A percentile compares a stretch with the other conserved stretches of the same genome.
Evolutionary conservation across 2,797 vertebrate genomes (phyloP).

Genomic region (Diglossa cyanea): DNA sequence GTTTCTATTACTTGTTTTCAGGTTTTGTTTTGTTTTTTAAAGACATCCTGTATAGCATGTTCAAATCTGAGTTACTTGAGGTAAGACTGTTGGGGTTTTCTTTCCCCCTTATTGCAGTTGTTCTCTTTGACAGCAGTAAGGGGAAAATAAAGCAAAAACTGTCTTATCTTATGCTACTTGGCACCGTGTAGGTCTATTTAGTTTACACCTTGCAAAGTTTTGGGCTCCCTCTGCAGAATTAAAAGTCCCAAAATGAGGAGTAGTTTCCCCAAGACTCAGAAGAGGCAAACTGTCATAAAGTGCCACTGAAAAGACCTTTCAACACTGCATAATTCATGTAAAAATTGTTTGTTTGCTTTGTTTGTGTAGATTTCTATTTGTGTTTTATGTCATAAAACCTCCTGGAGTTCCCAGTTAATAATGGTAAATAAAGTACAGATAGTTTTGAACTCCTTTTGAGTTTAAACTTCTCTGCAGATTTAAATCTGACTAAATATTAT

Average conservation of each 20-base stretch:
- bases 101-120: conserved; percentile 2
- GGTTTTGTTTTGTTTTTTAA: conserved; percentile 77
- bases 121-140: conserved; percentile 49
- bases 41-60: conserved; percentile 76
- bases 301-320: conserved; percentile 78
- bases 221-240: conserved; percentile 73
- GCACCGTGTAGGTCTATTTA: conserved; percentile 69
- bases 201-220: conserved; percentile 71
- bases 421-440: conserved; percentile 72
- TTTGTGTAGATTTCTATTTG: conserved; percentile 77
- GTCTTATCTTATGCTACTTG: conserved; percentile 66
- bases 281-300: conserved; percentile 74
- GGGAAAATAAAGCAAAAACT: conserved; percentile 56
- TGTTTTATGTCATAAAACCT: conserved; percentile 77
- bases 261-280: conserved; percentile 74
- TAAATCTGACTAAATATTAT: conserved; percentile 67
- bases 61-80: conserved; percentile 71
- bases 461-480: conserved; percentile 71
- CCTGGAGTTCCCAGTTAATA: conserved; percentile 73
- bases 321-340: conserved; percentile 79
- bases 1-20: conserved; percentile 81
- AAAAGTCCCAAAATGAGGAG: conserved; percentile 65
- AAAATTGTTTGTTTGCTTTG: conserved; percentile 76
- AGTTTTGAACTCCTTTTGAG: conserved; percentile 71
- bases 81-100: conserved; percentile 43